Percentiles rank a stretch among this genome's conserved stretches.
phyloP scores from a whole-genome alignment of 2,113 vertebrate genomes.

The Plestiodon gilberti region DNA sequence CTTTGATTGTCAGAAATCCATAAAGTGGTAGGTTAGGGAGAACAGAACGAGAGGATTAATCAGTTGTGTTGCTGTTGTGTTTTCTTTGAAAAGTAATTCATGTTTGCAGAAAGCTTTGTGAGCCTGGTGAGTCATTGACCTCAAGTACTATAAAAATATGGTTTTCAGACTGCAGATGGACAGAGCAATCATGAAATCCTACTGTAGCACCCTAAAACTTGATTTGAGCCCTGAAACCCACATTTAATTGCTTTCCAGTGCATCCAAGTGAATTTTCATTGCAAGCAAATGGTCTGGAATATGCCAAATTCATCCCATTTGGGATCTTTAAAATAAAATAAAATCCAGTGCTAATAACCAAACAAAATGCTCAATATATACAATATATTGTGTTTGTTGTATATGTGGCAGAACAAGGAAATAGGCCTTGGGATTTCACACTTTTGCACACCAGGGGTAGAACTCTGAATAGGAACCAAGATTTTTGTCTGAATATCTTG shows the following conservation, averaged over 20 bases:
- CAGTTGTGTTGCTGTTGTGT: not conserved
- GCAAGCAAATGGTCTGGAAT: not conserved
- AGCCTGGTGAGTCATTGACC: conserved; percentile 42
- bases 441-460: not conserved
- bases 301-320: not conserved
- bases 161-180: conserved; percentile 47
- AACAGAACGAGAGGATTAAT: conserved; percentile 48
- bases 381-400: not conserved
- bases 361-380: not conserved
- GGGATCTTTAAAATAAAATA: too few species aligned
- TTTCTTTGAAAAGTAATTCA: conserved; percentile 50
- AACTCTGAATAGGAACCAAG: not conserved
- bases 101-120: conserved; percentile 27
- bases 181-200: conserved; percentile 20
- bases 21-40: conserved; percentile 45
- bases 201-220: not conserved
- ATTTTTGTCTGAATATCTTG: not conserved
- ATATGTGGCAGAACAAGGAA: not conserved
- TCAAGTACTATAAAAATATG: conserved; percentile 39
- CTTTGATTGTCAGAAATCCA: conserved; percentile 25
- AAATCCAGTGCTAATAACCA: not conserved
- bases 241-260: not conserved
- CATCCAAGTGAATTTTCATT: not conserved
- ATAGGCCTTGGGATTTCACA: too few species aligned
- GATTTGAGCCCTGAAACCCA: not conserved